Percentiles rank a stretch among this genome's conserved stretches.
Conservation (phyloP, 2,113 vertebrate species). For the Orientallactaga bullata region DNA sequence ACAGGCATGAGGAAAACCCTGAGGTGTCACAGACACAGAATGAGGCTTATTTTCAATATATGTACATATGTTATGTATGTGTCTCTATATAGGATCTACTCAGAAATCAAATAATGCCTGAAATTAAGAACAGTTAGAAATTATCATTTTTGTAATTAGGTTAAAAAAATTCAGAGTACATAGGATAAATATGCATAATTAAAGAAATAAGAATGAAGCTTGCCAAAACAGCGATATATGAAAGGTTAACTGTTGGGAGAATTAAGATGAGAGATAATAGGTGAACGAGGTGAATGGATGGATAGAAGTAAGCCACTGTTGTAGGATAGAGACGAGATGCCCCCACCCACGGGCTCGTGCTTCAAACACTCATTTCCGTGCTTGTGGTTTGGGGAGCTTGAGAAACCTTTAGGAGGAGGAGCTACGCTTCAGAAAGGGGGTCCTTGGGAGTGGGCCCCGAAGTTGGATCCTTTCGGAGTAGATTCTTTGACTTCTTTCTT, state of each 20-base stretch:
- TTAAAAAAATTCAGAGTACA: not conserved
- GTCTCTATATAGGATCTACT: not conserved
- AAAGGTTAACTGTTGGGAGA: not conserved
- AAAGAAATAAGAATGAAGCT: not conserved
- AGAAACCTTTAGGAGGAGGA: too few relatives aligned
- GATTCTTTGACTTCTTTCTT: not conserved
- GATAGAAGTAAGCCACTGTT: not conserved
- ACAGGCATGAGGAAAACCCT: not conserved
- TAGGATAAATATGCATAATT: slow-evolving; percentile 1
- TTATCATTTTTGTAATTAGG: not conserved
- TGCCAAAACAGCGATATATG: not conserved
- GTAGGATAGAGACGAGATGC: not conserved
- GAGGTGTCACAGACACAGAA: not conserved
- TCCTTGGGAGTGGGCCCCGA: not conserved
- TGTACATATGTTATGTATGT: not conserved
- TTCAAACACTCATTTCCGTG: too few relatives aligned
- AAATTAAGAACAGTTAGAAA: slow-evolving; percentile 5
- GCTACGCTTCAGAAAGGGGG: too few relatives aligned
- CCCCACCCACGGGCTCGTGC: too few relatives aligned
- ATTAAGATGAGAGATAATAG: not conserved
- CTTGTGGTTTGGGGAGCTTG: too few relatives aligned
- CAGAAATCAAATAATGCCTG: not conserved
- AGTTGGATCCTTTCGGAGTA: not conserved
- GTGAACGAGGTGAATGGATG: not conserved
- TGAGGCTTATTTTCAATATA: not conserved